phyloP scores from a whole-genome alignment of 1,140 invertebrate species.

The Aphidius ervi region DNA sequence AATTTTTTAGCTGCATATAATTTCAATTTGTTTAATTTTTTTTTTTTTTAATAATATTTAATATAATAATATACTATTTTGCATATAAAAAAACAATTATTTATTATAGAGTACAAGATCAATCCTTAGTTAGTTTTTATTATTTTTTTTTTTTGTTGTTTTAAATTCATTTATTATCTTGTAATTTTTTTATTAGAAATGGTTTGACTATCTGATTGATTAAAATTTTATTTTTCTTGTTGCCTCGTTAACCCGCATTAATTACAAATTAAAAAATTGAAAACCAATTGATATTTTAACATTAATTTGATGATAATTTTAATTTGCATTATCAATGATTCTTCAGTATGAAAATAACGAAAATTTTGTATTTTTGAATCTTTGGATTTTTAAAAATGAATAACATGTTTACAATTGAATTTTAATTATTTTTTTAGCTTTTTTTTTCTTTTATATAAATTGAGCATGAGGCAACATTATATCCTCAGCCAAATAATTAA shows the following conservation, averaged over 20 bases:
- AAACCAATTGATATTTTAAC: slow-evolving; percentile 3
- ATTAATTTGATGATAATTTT: slow-evolving; percentile 4
- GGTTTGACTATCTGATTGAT: no score
- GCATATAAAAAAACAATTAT: slow-evolving; percentile 52
- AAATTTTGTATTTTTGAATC: no score
- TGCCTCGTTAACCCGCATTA: not conserved
- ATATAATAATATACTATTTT: slow-evolving; percentile 50
- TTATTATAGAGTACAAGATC: slow-evolving; percentile 51
- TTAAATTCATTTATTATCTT: slow-evolving; percentile 10
- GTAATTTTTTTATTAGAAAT: no score
- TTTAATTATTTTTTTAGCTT: not conserved
- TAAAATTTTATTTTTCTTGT: not conserved
- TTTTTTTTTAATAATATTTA: slow-evolving; percentile 41
- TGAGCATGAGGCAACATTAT: not conserved
- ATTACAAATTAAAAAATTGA: not conserved
- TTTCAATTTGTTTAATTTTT: slow-evolving; percentile 31
- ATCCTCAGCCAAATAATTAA: not conserved
- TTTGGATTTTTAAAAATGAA: no score
- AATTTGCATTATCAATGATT: not conserved
- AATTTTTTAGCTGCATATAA: slow-evolving; percentile 40
- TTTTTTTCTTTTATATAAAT: slow-evolving; percentile 30
- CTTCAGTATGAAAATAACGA: no score
- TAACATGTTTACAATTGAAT: not conserved
- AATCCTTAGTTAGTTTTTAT: slow-evolving; percentile 38
- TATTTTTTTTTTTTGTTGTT: slow-evolving; percentile 28